Evolutionary conservation across 2,113 vertebrate species (phyloP).

Genomic region (Xenopus tropicalis): DNA sequence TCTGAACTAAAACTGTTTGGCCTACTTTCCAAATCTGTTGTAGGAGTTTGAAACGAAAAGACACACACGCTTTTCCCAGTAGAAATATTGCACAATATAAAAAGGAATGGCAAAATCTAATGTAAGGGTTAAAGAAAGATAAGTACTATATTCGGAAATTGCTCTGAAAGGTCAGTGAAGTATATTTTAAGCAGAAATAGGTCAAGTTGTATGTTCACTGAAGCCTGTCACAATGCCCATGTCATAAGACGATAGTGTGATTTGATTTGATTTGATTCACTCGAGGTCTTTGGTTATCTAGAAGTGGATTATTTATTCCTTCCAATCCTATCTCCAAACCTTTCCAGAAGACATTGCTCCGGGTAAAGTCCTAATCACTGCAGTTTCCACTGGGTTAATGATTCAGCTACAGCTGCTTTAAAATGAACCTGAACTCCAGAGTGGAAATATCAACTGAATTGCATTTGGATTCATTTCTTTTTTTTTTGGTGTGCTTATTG

Average conservation of each 20-base stretch:
- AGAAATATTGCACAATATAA: too few species aligned
- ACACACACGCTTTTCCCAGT: too few species aligned
- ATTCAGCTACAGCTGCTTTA: constrained; percentile 2
- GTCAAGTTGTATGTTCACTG: constrained; percentile 43
- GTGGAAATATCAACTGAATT: constrained; percentile 2
- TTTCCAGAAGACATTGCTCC: constrained; percentile 43
- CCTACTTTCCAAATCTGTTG: too few species aligned
- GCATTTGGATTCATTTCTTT: not conserved
- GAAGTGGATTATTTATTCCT: constrained; percentile 39
- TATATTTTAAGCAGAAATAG: constrained; percentile 41
- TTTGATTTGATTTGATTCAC: constrained; percentile 39
- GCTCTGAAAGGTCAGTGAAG: constrained; percentile 32
- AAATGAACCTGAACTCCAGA: constrained; percentile 27
- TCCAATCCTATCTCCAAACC: constrained; percentile 35
- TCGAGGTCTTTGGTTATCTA: constrained; percentile 41
- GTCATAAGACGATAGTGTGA: constrained; percentile 26
- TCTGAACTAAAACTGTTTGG: too few species aligned
- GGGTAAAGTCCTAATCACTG: constrained; percentile 16
- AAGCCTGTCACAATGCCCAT: constrained; percentile 43
- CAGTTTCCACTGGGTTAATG: constrained; percentile 25
- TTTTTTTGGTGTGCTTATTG: not conserved
- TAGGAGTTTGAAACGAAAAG: too few species aligned
- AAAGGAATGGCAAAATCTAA: not conserved
- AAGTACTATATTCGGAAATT: not conserved
- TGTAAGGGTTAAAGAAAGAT: not conserved